phyloP scores from a whole-genome alignment of 2,888 invertebrate species.

The Stenodema calcarata region DNA sequence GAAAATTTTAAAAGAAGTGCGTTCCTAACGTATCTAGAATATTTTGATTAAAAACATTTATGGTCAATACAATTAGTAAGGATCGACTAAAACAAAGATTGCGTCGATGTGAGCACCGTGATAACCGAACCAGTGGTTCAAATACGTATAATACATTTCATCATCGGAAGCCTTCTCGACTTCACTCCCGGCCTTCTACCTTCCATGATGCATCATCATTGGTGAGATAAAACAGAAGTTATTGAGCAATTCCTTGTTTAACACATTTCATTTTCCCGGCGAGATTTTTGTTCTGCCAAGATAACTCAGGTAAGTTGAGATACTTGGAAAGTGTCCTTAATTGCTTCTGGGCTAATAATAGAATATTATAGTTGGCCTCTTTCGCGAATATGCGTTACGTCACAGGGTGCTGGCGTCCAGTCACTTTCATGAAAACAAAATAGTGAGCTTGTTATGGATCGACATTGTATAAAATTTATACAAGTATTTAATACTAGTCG shows the following conservation, averaged over 20 bases:
- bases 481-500: too few species aligned
- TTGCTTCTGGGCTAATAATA: conserved; percentile 2
- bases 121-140: too few species aligned
- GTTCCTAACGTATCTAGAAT: too few species aligned
- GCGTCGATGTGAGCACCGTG: too few species aligned
- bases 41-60: too few species aligned
- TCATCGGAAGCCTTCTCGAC: too few species aligned
- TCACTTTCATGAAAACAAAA: not conserved
- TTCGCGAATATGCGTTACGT: not conserved
- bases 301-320: not conserved
- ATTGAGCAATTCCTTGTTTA: not conserved
- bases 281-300: not conserved
- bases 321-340: not conserved
- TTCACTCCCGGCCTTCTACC: too few species aligned
- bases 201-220: not conserved
- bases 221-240: not conserved
- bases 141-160: too few species aligned
- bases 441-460: not conserved
- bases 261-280: not conserved
- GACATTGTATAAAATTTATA: too few species aligned
- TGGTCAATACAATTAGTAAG: too few species aligned
- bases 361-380: not conserved
- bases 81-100: too few species aligned
- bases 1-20: too few species aligned
- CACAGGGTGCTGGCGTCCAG: not conserved